These are phyloP conservation scores for Adelosebastes latens DNA, from an alignment of 2,797 vertebrate species.

Conservation along the genomic window DNA sequence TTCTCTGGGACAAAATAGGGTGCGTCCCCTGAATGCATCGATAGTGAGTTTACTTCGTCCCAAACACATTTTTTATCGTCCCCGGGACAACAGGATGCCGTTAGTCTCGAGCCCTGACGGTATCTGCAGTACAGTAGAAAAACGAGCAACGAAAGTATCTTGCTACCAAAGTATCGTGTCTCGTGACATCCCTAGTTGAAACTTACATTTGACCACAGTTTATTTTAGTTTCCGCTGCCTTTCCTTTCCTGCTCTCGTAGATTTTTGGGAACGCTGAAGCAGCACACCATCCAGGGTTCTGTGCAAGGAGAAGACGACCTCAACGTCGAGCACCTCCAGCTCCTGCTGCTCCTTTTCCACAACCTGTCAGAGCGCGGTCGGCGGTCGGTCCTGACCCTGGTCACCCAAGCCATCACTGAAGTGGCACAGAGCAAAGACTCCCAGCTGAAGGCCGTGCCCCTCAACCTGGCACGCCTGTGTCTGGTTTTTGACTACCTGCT, in stretches of 20 bases:
- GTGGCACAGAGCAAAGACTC: constrained; percentile 88
- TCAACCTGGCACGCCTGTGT: constrained; percentile 91
- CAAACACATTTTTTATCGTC: too few relatives aligned
- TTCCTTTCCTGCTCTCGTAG: constrained; percentile 66
- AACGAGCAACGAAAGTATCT: too few relatives aligned
- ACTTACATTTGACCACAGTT: not conserved
- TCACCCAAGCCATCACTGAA: constrained; percentile 91
- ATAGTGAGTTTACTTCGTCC: too few relatives aligned
- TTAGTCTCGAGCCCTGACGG: too few relatives aligned
- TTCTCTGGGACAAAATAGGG: too few relatives aligned
- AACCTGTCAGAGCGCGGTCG: constrained; percentile 93
- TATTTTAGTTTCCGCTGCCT: not conserved
- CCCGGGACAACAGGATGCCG: too few relatives aligned
- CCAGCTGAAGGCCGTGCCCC: constrained; percentile 89
- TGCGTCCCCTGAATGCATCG: too few relatives aligned
- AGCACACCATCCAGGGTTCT: constrained; percentile 90
- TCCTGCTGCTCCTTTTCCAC: constrained; percentile 96
- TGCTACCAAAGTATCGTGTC: too few relatives aligned
- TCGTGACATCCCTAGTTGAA: too few relatives aligned
- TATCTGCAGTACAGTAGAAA: too few relatives aligned
- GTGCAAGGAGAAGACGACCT: constrained; percentile 93
- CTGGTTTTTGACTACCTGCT: constrained; percentile 95
- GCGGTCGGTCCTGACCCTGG: constrained; percentile 84
- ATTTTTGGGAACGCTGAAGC: constrained; percentile 95
- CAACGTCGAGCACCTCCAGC: constrained; percentile 96